Conservation (phyloP, 35 echinoderm and acorn worm species). For the Holothuria glaberrima region DNA sequence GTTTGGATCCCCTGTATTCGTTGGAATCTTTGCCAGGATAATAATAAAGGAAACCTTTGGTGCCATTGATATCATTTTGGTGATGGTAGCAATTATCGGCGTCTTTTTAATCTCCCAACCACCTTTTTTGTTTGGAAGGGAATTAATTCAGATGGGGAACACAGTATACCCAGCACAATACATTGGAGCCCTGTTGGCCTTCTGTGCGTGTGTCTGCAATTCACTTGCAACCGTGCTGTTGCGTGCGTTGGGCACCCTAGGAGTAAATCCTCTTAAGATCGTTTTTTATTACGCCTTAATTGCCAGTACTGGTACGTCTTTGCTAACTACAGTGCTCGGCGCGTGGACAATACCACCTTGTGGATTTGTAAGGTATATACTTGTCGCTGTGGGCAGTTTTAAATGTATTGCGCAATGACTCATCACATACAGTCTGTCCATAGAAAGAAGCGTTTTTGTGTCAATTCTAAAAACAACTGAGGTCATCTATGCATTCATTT, state of each 20-base stretch:
- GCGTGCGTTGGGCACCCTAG: not conserved
- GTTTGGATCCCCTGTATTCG: constrained; percentile 21
- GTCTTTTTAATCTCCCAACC: constrained; percentile 44
- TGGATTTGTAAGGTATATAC: not conserved
- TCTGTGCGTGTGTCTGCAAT: not conserved
- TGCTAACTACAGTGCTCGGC: not conserved
- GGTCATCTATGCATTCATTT: not conserved
- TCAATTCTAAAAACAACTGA: constrained; percentile 2
- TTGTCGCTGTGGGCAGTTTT: not conserved
- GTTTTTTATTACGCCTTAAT: constrained; percentile 17
- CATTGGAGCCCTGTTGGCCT: not conserved
- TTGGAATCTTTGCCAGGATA: constrained; percentile 11
- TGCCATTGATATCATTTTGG: not conserved
- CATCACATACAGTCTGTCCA: not conserved
- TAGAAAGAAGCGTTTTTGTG: too few relatives aligned
- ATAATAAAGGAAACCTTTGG: constrained; percentile 29
- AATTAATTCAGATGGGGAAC: not conserved
- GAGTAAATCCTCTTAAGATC: constrained; percentile 1
- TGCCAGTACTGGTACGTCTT: not conserved
- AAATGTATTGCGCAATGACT: not conserved
- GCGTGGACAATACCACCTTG: constrained; percentile 25
- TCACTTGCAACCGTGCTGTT: not conserved
- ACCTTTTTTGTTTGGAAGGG: constrained; percentile 19
- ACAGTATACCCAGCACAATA: not conserved
- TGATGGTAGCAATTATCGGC: not conserved